A percentile compares a stretch with the other conserved stretches of the same genome.
These are phyloP conservation scores for Acanthaster planci DNA, from an alignment of 35 echinoderm and acorn worm genomes.

Conservation along the genomic window DNA sequence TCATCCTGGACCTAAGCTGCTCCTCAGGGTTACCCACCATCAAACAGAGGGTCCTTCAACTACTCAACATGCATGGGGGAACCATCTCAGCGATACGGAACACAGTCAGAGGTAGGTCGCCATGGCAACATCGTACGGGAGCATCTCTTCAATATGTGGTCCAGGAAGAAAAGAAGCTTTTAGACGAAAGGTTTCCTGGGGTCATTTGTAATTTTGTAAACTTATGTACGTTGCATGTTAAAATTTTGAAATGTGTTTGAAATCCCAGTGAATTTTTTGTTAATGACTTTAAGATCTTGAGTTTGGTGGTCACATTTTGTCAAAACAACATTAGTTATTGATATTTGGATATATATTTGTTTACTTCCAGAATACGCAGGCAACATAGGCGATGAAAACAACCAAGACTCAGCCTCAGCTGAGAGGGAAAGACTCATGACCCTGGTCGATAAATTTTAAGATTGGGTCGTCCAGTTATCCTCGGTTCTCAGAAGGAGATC, in stretches of 20 bases:
- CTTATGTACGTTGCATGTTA: too few relatives aligned
- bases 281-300: too few relatives aligned
- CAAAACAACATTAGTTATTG: background rate
- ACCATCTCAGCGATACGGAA: slow-evolving; percentile 80
- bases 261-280: too few relatives aligned
- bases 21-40: slow-evolving; percentile 69
- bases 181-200: too few relatives aligned
- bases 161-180: too few relatives aligned
- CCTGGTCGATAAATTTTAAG: slow-evolving; percentile 80
- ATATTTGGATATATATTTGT: background rate
- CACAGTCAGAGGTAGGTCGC: slow-evolving; percentile 74
- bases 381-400: slow-evolving; percentile 93
- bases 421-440: slow-evolving; percentile 82
- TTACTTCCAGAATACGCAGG: slow-evolving; percentile 89
- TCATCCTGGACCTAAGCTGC: slow-evolving; percentile 90
- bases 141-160: too few relatives aligned
- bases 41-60: slow-evolving; percentile 79
- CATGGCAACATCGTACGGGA: too few relatives aligned
- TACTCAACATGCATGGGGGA: slow-evolving; percentile 90
- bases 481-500: too few relatives aligned
- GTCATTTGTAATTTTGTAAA: too few relatives aligned
- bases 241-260: too few relatives aligned
- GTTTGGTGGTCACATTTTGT: background rate
- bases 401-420: slow-evolving; percentile 71
- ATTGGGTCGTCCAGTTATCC: background rate